Evolutionary conservation across 2,888 invertebrate genomes (phyloP).

Genomic region (Flabesymbios commensalis): DNA sequence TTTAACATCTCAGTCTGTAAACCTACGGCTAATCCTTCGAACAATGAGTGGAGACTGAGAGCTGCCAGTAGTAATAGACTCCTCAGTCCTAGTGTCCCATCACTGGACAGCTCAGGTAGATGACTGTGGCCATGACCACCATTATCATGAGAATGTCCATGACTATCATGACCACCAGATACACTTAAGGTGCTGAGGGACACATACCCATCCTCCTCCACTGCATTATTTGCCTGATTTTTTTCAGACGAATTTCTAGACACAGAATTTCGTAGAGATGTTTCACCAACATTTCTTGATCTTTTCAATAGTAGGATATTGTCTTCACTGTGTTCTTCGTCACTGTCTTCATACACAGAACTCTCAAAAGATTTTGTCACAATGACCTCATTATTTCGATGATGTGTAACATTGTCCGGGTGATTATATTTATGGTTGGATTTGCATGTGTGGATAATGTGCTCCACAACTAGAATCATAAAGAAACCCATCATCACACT

Average conservation of each 20-base stretch:
- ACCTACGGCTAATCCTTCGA: conserved; percentile 59
- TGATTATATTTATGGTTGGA: too few relatives aligned
- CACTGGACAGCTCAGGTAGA: conserved; percentile 15
- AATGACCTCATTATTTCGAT: too few relatives aligned
- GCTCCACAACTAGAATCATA: conserved; percentile 51
- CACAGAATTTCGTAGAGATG: too few relatives aligned
- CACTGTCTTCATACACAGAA: too few relatives aligned
- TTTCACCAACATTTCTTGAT: too few relatives aligned
- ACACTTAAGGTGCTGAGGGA: conserved; percentile 6
- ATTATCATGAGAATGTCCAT: not conserved
- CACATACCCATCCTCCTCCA: too few relatives aligned
- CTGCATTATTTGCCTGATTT: too few relatives aligned
- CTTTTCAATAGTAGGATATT: too few relatives aligned
- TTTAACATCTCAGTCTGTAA: conserved; percentile 46
- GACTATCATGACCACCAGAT: not conserved
- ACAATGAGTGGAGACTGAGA: conserved; percentile 55
- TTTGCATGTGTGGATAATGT: conserved; percentile 36
- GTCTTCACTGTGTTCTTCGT: too few relatives aligned
- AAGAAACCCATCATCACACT: conserved; percentile 54
- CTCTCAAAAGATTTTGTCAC: too few relatives aligned
- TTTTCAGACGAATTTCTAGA: too few relatives aligned
- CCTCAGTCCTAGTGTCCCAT: conserved; percentile 33
- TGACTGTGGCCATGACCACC: conserved; percentile 35
- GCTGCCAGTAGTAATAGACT: conserved; percentile 52
- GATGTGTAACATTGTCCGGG: too few relatives aligned